phyloP scores from a whole-genome alignment of 2,888 invertebrate genomes.

The Tenthredo notha region DNA sequence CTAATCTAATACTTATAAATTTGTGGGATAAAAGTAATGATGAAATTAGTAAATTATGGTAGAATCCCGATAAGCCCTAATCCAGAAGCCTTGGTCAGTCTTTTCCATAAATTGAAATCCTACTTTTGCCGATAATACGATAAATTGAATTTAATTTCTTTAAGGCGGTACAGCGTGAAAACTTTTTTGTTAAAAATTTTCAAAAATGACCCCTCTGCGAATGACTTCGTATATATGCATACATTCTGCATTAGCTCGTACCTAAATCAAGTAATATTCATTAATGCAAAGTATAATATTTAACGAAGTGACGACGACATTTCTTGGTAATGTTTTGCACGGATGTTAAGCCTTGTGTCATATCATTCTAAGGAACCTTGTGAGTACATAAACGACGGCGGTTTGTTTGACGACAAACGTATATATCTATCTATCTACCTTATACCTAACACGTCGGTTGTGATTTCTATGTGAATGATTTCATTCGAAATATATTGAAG shows the following conservation, averaged over 20 bases:
- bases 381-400: conserved; percentile 3
- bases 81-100: conserved; percentile 31
- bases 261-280: not conserved
- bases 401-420: conserved; percentile 27
- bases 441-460: not conserved
- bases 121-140: not conserved
- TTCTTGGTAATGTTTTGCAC: conserved; percentile 52
- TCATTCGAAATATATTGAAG: conserved; percentile 12
- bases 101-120: conserved; percentile 11
- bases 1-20: not conserved
- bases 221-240: not conserved
- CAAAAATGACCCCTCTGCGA: not conserved
- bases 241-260: not conserved
- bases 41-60: not conserved
- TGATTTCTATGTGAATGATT: conserved; percentile 22
- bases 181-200: not conserved
- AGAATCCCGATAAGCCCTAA: not conserved
- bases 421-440: not conserved
- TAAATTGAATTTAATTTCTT: conserved; percentile 34
- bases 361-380: conserved; percentile 25
- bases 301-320: conserved; percentile 19
- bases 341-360: conserved; percentile 13
- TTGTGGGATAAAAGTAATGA: conserved; percentile 7
- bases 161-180: not conserved
- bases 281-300: conserved; percentile 44